Percentiles rank a stretch among this genome's conserved stretches.
phyloP scores from a whole-genome alignment of 2,888 invertebrate genomes.

The Lasioglossum figueresi region DNA sequence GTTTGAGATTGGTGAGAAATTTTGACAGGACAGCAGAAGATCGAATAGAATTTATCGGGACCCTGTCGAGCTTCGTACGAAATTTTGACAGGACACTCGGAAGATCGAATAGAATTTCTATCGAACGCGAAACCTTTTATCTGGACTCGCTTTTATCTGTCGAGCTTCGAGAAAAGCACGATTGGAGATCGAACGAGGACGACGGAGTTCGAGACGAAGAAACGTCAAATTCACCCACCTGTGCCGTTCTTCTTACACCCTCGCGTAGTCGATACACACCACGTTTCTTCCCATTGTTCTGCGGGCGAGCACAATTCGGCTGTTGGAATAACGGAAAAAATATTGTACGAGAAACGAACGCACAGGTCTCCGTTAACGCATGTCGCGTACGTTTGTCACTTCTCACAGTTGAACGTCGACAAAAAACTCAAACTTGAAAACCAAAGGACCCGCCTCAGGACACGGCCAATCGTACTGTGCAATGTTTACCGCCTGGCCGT shows the following conservation, averaged over 20 bases:
- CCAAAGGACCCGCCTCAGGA: slow-evolving; percentile 82
- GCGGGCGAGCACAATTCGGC: background rate
- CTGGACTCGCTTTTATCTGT: background rate
- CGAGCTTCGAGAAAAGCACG: background rate
- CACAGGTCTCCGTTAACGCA: slow-evolving; percentile 24
- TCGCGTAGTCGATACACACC: slow-evolving; percentile 23
- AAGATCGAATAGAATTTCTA: background rate
- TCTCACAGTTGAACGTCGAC: slow-evolving; percentile 49
- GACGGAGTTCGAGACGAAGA: background rate
- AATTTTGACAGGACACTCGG: background rate
- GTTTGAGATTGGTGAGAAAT: too few relatives aligned
- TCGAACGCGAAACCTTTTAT: background rate
- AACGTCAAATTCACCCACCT: slow-evolving; percentile 55
- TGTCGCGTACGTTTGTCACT: slow-evolving; percentile 48
- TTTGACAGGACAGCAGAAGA: too few relatives aligned
- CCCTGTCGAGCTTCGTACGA: background rate
- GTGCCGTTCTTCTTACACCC: slow-evolving; percentile 29
- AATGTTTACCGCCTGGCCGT: slow-evolving; percentile 82
- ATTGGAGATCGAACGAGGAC: background rate
- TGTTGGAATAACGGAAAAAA: background rate
- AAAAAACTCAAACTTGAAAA: slow-evolving; percentile 73
- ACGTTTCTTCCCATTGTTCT: slow-evolving; percentile 37
- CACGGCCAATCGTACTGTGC: slow-evolving; percentile 81
- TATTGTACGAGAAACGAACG: background rate
- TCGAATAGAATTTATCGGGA: too few relatives aligned